Percentiles rank a stretch among this genome's conserved stretches.
These are phyloP conservation scores for Astyanax mexicanus DNA, from an alignment of 2,797 vertebrate species.

Conservation along the genomic window DNA sequence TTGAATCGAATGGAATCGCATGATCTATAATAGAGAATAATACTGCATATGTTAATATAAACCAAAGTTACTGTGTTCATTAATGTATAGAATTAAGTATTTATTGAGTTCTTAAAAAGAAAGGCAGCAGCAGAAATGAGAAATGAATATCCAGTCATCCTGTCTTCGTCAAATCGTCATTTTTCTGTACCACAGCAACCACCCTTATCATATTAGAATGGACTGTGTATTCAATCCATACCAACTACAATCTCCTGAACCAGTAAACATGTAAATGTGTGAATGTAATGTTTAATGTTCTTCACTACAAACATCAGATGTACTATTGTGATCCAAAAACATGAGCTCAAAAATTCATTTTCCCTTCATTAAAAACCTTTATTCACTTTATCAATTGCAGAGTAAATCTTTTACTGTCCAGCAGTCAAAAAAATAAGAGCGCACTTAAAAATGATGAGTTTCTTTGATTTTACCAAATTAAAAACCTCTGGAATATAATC, in stretches of 20 bases:
- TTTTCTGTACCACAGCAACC: not conserved
- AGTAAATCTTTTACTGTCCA: too few relatives aligned
- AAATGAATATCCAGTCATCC: not conserved
- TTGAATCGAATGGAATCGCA: too few relatives aligned
- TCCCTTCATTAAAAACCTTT: constrained; percentile 30
- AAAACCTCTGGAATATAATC: too few relatives aligned
- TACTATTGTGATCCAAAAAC: not conserved
- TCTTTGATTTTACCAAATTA: too few relatives aligned
- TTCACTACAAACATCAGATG: too few relatives aligned
- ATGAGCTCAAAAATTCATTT: not conserved
- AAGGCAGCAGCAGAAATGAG: not conserved
- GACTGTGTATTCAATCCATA: too few relatives aligned
- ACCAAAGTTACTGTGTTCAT: not conserved
- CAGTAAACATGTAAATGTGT: not conserved
- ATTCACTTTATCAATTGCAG: not conserved
- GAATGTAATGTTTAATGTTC: not conserved
- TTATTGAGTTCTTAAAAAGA: too few relatives aligned
- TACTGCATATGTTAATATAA: not conserved
- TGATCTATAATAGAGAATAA: not conserved
- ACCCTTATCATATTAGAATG: not conserved
- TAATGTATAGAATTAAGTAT: not conserved
- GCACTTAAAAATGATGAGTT: too few relatives aligned
- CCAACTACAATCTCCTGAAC: not conserved
- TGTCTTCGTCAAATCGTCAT: not conserved
- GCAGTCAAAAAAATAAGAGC: too few relatives aligned